Evolutionary conservation across 92 coral and sea anemone genomes (phyloP).

Genomic region (Heliopora coerulea): DNA sequence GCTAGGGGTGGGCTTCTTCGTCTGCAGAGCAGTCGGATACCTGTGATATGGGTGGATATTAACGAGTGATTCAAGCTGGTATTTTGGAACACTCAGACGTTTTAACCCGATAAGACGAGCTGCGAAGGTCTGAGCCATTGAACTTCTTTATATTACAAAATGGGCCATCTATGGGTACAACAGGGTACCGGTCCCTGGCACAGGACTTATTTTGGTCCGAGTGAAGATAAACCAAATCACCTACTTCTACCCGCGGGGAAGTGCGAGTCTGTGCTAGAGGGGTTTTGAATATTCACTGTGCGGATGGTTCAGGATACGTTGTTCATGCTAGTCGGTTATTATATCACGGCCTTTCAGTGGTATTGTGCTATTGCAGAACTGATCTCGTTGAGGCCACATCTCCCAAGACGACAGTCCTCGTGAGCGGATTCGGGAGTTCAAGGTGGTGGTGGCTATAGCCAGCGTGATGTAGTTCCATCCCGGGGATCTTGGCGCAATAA

Average conservation of each 20-base stretch:
- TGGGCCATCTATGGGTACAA: slow-evolving; percentile 4
- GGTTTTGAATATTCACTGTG: slow-evolving; percentile 28
- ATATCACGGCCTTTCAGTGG: slow-evolving; percentile 18
- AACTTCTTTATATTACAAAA: slow-evolving; percentile 44
- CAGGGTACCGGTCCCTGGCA: slow-evolving; percentile 21
- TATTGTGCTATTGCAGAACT: slow-evolving; percentile 29
- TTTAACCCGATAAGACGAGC: slow-evolving; percentile 28
- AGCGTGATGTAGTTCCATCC: no score
- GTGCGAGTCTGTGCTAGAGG: background rate
- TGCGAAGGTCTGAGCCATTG: slow-evolving; percentile 34
- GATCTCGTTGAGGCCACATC: slow-evolving; percentile 39
- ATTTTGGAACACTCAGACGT: slow-evolving; percentile 28
- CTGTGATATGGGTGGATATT: no score
- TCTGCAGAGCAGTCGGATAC: no score
- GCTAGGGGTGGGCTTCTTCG: no score
- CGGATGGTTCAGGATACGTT: slow-evolving; percentile 45
- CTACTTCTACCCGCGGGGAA: background rate
- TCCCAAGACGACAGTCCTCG: slow-evolving; percentile 33
- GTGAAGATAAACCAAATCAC: slow-evolving; percentile 34
- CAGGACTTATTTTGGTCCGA: slow-evolving; percentile 37
- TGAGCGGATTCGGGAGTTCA: slow-evolving; percentile 34
- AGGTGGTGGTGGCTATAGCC: slow-evolving; percentile 29
- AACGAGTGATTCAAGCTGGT: no score
- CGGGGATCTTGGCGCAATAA: slow-evolving; percentile 8
- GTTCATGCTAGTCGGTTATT: no score